Conservation (phyloP, 2,888 invertebrate species). For the Diaperis boleti region DNA sequence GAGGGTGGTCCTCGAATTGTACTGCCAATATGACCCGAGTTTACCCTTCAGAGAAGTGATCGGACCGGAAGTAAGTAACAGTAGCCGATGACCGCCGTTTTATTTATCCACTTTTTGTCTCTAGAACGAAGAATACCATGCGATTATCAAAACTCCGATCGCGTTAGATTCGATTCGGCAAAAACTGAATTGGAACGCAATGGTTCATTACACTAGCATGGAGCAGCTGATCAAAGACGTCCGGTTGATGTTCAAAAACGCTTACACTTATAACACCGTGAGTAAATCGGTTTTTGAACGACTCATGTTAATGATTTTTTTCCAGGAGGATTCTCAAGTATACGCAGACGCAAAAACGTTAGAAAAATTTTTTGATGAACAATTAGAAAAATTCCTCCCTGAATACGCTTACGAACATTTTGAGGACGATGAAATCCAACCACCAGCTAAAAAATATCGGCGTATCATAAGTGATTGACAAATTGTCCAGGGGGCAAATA, state of each 20-base stretch:
- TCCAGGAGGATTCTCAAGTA: slow-evolving; percentile 80
- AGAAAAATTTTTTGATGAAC: slow-evolving; percentile 88
- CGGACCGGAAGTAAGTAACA: slow-evolving; percentile 78
- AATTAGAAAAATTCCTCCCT: slow-evolving; percentile 84
- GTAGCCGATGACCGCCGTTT: not conserved
- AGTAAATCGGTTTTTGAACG: slow-evolving; percentile 59
- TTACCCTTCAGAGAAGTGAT: slow-evolving; percentile 90
- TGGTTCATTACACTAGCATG: slow-evolving; percentile 80
- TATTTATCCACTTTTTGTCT: slow-evolving; percentile 46
- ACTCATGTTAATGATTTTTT: slow-evolving; percentile 24
- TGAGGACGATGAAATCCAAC: slow-evolving; percentile 67
- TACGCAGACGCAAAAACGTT: slow-evolving; percentile 84
- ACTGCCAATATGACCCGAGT: slow-evolving; percentile 91
- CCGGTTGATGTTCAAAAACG: slow-evolving; percentile 89
- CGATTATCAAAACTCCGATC: slow-evolving; percentile 82
- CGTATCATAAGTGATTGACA: slow-evolving; percentile 68
- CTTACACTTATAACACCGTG: slow-evolving; percentile 86
- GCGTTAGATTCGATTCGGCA: slow-evolving; percentile 86
- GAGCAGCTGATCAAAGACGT: slow-evolving; percentile 85
- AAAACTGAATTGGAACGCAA: slow-evolving; percentile 80
- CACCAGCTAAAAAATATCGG: slow-evolving; percentile 68
- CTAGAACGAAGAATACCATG: slow-evolving; percentile 77
- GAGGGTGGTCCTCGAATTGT: slow-evolving; percentile 88
- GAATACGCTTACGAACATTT: slow-evolving; percentile 75
- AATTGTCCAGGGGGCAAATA: slow-evolving; percentile 61